Percentiles rank a stretch among this genome's conserved stretches.
phyloP scores from a whole-genome alignment of 1,140 invertebrate species.

The Hesperophylax magnus region DNA sequence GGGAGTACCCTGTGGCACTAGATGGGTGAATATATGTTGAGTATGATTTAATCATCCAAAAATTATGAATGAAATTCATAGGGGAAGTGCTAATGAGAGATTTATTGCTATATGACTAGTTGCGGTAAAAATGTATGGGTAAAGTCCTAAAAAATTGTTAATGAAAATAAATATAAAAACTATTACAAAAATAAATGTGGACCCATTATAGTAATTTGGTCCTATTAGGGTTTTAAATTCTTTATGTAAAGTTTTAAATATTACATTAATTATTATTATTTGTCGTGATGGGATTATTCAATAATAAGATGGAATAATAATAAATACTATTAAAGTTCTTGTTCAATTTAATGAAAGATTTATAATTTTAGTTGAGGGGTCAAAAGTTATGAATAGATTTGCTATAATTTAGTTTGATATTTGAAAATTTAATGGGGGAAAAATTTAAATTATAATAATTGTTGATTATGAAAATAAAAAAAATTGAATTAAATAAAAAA shows the following conservation, averaged over 20 bases:
- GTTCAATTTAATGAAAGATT: slow-evolving; percentile 71
- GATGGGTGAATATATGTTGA: slow-evolving; percentile 73
- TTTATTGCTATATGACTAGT: too few species aligned
- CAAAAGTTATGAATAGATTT: slow-evolving; percentile 73
- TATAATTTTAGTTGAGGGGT: slow-evolving; percentile 66
- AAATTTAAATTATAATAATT: slow-evolving; percentile 57
- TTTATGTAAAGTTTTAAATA: slow-evolving; percentile 60
- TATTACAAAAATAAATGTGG: too few species aligned
- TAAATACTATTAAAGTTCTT: too few species aligned
- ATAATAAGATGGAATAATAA: slow-evolving; percentile 66
- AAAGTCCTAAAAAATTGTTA: slow-evolving; percentile 77
- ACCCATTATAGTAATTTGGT: slow-evolving; percentile 67
- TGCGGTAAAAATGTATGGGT: slow-evolving; percentile 80
- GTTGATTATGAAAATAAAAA: slow-evolving; percentile 64
- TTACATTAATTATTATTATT: slow-evolving; percentile 65
- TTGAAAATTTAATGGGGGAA: slow-evolving; percentile 64
- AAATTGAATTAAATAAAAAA: slow-evolving; percentile 65
- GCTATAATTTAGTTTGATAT: too few species aligned
- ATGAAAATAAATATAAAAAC: slow-evolving; percentile 72
- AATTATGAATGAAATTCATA: slow-evolving; percentile 74
- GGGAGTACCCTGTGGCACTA: slow-evolving; percentile 75
- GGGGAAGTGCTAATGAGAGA: too few species aligned
- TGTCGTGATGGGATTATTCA: slow-evolving; percentile 70
- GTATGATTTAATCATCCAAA: slow-evolving; percentile 72
- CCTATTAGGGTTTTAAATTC: too few species aligned